These are phyloP conservation scores for Channa maculata DNA, from an alignment of 2,113 vertebrate species.

Conservation along the genomic window DNA sequence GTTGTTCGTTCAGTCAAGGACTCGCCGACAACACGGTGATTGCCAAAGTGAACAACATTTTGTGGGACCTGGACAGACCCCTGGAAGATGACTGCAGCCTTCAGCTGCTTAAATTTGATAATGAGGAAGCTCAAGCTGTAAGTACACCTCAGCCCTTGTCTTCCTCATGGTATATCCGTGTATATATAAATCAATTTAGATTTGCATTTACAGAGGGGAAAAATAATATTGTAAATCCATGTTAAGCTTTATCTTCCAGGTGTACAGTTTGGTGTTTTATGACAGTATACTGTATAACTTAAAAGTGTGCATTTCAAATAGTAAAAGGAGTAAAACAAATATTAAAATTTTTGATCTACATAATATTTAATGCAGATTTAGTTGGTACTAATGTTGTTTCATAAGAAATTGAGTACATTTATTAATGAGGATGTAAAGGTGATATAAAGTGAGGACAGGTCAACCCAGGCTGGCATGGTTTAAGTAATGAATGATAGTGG, in stretches of 20 bases:
- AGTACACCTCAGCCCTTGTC: constrained; percentile 67
- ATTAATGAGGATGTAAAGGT: no score
- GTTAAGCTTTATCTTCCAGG: not conserved
- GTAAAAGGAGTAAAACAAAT: no score
- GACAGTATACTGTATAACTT: not conserved
- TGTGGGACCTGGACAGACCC: constrained; percentile 97
- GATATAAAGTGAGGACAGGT: not conserved
- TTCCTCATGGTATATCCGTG: not conserved
- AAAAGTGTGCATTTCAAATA: no score
- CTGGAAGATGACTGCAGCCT: constrained; percentile 92
- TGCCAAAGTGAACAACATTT: constrained; percentile 91
- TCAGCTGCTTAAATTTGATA: constrained; percentile 96
- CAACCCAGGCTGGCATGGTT: constrained; percentile 16
- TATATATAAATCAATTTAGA: no score
- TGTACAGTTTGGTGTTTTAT: not conserved
- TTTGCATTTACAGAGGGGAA: no score
- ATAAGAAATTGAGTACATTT: no score
- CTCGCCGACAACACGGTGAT: constrained; percentile 95
- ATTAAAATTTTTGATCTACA: no score
- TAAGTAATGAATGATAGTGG: constrained; percentile 41
- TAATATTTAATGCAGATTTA: no score
- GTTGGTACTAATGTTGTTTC: no score
- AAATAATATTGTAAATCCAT: not conserved
- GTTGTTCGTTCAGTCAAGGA: constrained; percentile 87
- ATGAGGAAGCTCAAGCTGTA: constrained; percentile 97